Conservation (phyloP, 2,797 vertebrate species). For the Pseudomugil gertrudae region DNA sequence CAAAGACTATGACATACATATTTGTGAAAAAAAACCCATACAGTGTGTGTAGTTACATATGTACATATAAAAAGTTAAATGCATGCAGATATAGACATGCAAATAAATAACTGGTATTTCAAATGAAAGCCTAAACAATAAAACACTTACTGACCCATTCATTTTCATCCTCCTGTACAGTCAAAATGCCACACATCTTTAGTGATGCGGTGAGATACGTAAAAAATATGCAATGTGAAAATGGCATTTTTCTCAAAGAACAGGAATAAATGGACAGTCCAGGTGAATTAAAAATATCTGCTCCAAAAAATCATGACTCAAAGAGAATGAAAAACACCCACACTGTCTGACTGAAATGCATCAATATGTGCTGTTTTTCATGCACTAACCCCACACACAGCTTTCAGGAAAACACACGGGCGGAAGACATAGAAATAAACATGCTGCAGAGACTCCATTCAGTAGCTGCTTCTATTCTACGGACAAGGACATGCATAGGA, state of each 20-base stretch:
- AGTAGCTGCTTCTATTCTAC: conserved; percentile 53
- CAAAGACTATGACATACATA: conserved; percentile 47
- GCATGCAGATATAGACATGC: conserved; percentile 41
- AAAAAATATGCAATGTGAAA: conserved; percentile 38
- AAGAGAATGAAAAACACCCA: conserved; percentile 78
- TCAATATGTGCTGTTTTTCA: conserved; percentile 71
- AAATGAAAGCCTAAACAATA: conserved; percentile 35
- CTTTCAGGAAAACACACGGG: conserved; percentile 53
- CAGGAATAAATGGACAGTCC: conserved; percentile 38
- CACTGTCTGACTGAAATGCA: conserved; percentile 78
- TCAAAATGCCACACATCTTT: conserved; percentile 37
- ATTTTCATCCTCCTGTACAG: conserved; percentile 41
- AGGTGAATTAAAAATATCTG: conserved; percentile 69
- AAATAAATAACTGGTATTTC: conserved; percentile 41
- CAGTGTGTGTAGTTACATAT: conserved; percentile 44
- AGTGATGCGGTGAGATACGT: conserved; percentile 31
- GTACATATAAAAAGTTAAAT: conserved; percentile 33
- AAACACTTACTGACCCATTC: conserved; percentile 43
- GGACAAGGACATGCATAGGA: conserved; percentile 45
- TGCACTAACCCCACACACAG: conserved; percentile 50
- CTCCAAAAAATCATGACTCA: conserved; percentile 71
- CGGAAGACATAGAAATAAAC: conserved; percentile 72
- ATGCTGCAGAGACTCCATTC: conserved; percentile 74
- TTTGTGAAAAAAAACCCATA: conserved; percentile 50
- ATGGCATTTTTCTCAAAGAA: conserved; percentile 29